Conservation (phyloP, 2,797 vertebrate genomes). For the Onychomys arenicola region DNA sequence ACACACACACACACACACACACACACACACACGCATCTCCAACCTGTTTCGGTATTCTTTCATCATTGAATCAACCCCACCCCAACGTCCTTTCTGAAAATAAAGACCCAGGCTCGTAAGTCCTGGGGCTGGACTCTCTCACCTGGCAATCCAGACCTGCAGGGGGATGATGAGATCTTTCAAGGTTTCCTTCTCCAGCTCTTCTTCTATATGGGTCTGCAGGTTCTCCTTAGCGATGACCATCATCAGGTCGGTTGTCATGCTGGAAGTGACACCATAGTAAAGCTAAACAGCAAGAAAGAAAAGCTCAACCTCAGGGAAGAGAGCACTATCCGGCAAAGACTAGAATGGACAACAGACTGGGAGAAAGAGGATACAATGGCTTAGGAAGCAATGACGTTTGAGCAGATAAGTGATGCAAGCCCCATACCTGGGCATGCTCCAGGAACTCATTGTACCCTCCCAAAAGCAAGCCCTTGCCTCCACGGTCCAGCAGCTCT, state of each 20-base stretch:
- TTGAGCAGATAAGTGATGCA: background rate
- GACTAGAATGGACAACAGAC: background rate
- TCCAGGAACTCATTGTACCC: slow-evolving; percentile 94
- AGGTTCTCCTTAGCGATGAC: slow-evolving; percentile 92
- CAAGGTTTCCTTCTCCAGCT: slow-evolving; percentile 86
- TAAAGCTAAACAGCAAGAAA: slow-evolving; percentile 89
- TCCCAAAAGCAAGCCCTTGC: slow-evolving; percentile 93
- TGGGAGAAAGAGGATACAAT: background rate
- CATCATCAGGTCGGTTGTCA: slow-evolving; percentile 89
- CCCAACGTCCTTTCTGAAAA: background rate
- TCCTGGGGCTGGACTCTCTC: slow-evolving; percentile 29
- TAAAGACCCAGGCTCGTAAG: background rate
- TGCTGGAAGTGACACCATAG: slow-evolving; percentile 90
- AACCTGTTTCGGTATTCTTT: background rate
- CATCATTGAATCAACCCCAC: background rate
- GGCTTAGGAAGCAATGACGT: background rate
- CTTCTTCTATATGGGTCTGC: slow-evolving; percentile 77
- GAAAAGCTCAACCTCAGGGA: background rate
- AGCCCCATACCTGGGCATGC: slow-evolving; percentile 91
- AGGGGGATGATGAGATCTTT: slow-evolving; percentile 86
- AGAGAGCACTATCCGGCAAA: slow-evolving; percentile 20
- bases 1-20: background rate
- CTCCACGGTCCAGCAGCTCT: slow-evolving; percentile 93
- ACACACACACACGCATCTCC: background rate
- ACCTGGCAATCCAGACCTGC: slow-evolving; percentile 96